Evolutionary conservation across 1,140 invertebrate genomes (phyloP).

Genomic region (Drosophila funebris): DNA sequence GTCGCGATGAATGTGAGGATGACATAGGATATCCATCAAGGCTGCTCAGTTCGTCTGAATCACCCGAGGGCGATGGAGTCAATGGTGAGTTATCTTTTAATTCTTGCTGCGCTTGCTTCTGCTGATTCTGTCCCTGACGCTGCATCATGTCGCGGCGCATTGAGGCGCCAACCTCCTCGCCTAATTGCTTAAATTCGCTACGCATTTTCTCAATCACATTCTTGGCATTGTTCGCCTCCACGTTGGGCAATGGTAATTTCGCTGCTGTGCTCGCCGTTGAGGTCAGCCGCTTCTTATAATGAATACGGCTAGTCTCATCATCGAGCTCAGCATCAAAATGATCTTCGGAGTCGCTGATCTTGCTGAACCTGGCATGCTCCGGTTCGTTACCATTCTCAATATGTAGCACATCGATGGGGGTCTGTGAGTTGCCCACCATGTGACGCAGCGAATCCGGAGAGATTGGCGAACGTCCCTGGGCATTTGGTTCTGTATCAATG

Average conservation of each 20-base stretch:
- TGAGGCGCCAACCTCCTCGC: conserved; percentile 55
- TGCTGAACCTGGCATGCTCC: conserved; percentile 75
- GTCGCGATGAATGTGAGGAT: conserved; percentile 62
- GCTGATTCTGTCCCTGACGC: conserved; percentile 17
- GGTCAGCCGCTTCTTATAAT: conserved; percentile 16
- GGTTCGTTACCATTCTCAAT: conserved; percentile 71
- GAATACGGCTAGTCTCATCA: conserved; percentile 44
- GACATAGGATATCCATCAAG: conserved; percentile 77
- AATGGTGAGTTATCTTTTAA: conserved; percentile 22
- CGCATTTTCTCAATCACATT: conserved; percentile 76
- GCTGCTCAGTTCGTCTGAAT: conserved; percentile 81
- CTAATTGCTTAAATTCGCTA: conserved; percentile 66
- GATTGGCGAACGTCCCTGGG: conserved; percentile 70
- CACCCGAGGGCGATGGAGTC: conserved; percentile 57
- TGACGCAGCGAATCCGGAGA: conserved; percentile 69
- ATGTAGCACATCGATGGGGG: conserved; percentile 67
- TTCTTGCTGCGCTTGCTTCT: background rate
- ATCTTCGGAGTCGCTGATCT: conserved; percentile 76
- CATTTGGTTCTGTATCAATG: conserved; percentile 80
- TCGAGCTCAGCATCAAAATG: conserved; percentile 30
- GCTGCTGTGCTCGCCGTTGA: conserved; percentile 30
- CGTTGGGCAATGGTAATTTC: conserved; percentile 55
- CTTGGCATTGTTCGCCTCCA: conserved; percentile 78
- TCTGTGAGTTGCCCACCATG: conserved; percentile 77
- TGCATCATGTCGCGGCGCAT: conserved; percentile 43